Percentiles rank a stretch among this genome's conserved stretches.
These are phyloP conservation scores for Bovichtus variegatus DNA, from an alignment of 2,797 vertebrate genomes.

Conservation along the genomic window DNA sequence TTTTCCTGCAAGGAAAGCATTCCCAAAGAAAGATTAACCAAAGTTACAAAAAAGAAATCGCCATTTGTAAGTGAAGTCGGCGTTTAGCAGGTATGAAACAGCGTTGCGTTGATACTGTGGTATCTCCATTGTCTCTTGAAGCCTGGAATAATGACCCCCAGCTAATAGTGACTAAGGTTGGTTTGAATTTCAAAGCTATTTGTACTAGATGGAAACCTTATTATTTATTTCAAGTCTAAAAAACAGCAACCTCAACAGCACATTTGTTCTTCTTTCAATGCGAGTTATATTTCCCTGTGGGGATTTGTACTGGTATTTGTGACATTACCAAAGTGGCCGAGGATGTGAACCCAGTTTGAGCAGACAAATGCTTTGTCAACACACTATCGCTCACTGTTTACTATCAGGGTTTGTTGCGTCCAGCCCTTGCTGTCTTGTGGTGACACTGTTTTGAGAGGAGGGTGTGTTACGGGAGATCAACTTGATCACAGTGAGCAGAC, in stretches of 20 bases:
- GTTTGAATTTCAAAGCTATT: too few species aligned
- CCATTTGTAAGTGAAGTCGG: neutral
- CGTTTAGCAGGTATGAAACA: neutral
- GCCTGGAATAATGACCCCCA: too few species aligned
- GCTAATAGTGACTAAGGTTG: too few species aligned
- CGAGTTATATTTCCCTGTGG: neutral
- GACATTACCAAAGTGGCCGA: neutral
- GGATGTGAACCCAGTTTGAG: neutral
- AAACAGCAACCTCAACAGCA: neutral
- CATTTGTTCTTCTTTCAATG: neutral
- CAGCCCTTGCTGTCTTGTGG: neutral
- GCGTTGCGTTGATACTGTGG: too few species aligned
- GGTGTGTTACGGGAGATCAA: slow-evolving; percentile 12
- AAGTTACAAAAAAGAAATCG: too few species aligned
- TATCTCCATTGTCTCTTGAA: too few species aligned
- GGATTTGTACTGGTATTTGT: too few species aligned
- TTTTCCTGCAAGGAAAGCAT: too few species aligned
- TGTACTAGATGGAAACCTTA: neutral
- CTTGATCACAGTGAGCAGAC: neutral
- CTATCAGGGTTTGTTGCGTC: slow-evolving; percentile 12
- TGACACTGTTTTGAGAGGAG: slow-evolving; percentile 16
- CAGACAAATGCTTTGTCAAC: neutral
- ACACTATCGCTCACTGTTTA: slow-evolving; percentile 16
- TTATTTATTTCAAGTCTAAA: neutral
- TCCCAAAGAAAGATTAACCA: too few species aligned